Evolutionary conservation across 2,888 invertebrate species (phyloP).

Genomic region (Ochropacha duplaris): DNA sequence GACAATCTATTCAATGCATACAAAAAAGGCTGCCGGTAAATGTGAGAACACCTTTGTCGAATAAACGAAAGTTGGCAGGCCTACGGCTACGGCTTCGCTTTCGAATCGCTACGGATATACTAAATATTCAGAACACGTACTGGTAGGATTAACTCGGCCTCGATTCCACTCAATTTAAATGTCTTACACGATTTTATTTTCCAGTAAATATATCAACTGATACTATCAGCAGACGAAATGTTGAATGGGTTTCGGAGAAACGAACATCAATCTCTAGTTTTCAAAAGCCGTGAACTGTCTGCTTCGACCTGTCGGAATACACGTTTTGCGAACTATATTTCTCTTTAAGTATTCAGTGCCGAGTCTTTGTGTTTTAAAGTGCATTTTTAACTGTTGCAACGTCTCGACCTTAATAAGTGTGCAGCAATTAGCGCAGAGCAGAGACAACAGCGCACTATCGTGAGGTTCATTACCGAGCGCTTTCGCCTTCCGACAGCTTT

Average conservation of each 20-base stretch:
- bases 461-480: constrained; percentile 54
- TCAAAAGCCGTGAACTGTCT: neutral
- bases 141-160: constrained; percentile 45
- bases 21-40: constrained; percentile 32
- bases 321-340: constrained; percentile 1
- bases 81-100: constrained; percentile 13
- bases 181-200: constrained; percentile 51
- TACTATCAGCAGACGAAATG: constrained; percentile 17
- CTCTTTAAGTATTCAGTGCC: neutral
- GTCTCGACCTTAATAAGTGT: constrained; percentile 62
- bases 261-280: constrained; percentile 11
- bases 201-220: constrained; percentile 33
- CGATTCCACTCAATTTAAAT: constrained; percentile 55
- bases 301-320: constrained; percentile 19
- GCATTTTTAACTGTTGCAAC: constrained; percentile 53
- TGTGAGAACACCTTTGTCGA: constrained; percentile 40
- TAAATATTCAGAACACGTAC: constrained; percentile 47
- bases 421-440: constrained; percentile 57
- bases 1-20: constrained; percentile 45
- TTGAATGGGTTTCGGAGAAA: constrained; percentile 4
- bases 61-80: constrained; percentile 32
- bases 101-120: constrained; percentile 25
- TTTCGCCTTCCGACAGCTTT: constrained; percentile 42
- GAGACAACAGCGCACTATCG: constrained; percentile 49
- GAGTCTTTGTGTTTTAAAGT: constrained; percentile 34